These are phyloP conservation scores for Drosophila falleni DNA, from an alignment of 2,888 invertebrate genomes.

Conservation along the genomic window DNA sequence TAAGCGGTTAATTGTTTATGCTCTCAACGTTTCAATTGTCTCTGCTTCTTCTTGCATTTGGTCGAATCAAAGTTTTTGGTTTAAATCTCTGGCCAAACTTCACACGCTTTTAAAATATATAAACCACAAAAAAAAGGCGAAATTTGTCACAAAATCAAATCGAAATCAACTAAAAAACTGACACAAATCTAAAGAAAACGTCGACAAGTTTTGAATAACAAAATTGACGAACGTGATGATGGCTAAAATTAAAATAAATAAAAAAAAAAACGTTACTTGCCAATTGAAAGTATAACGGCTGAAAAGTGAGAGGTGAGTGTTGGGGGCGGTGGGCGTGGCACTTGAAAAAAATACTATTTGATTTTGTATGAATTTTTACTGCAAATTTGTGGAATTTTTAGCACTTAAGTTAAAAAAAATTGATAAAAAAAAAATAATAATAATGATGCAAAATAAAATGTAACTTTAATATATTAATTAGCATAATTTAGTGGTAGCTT, in stretches of 20 bases:
- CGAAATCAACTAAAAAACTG: slow-evolving; percentile 22
- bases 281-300: slow-evolving; percentile 25
- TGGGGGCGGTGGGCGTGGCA: slow-evolving; percentile 42
- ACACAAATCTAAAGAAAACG: slow-evolving; percentile 15
- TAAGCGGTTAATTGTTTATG: slow-evolving; percentile 50
- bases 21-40: slow-evolving; percentile 36
- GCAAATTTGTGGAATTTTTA: neutral
- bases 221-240: slow-evolving; percentile 27
- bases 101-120: slow-evolving; percentile 53
- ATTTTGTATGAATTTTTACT: slow-evolving; percentile 10
- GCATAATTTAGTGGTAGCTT: slow-evolving; percentile 58
- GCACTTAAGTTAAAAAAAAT: slow-evolving; percentile 1
- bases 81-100: slow-evolving; percentile 42
- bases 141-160: slow-evolving; percentile 30
- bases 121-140: slow-evolving; percentile 33
- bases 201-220: slow-evolving; percentile 41
- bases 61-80: neutral
- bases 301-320: slow-evolving; percentile 14
- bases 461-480: slow-evolving; percentile 1
- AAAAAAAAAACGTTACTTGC: slow-evolving; percentile 6
- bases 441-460: neutral
- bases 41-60: slow-evolving; percentile 3
- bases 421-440: slow-evolving; percentile 11
- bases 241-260: neutral
- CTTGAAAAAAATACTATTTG: neutral